These are phyloP conservation scores for Carlito syrichta DNA, from an alignment of 2,113 vertebrate species.

Conservation along the genomic window DNA sequence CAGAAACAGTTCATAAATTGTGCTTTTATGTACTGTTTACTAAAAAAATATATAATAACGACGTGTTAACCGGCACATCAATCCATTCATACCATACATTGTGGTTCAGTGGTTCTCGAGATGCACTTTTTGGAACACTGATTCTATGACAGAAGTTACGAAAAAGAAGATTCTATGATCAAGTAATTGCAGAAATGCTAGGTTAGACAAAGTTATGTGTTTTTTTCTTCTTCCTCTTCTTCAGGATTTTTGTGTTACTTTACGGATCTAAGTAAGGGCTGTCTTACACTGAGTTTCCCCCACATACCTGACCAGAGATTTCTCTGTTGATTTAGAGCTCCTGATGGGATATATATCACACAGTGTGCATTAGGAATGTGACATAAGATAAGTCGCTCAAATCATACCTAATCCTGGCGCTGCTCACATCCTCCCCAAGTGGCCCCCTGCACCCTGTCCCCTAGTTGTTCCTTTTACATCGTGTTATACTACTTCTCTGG, in stretches of 20 bases:
- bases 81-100: not conserved
- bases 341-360: not conserved
- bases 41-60: not conserved
- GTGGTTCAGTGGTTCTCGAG: not conserved
- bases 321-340: not conserved
- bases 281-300: not conserved
- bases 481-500: not conserved
- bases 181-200: not conserved
- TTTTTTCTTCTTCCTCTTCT: not conserved
- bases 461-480: not conserved
- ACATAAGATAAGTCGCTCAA: not conserved
- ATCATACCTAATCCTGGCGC: not conserved
- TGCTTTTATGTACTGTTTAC: not conserved
- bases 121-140: not conserved
- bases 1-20: not conserved
- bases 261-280: not conserved
- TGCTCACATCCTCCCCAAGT: not conserved
- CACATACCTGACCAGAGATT: not conserved
- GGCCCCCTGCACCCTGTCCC: rapidly evolving
- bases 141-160: not conserved
- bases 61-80: not conserved
- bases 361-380: not conserved
- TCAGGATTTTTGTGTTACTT: not conserved
- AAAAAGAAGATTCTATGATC: not conserved
- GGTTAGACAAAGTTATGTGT: not conserved